Evolutionary conservation across 2,113 vertebrate genomes (phyloP).

Genomic region (Nibea coibor): DNA sequence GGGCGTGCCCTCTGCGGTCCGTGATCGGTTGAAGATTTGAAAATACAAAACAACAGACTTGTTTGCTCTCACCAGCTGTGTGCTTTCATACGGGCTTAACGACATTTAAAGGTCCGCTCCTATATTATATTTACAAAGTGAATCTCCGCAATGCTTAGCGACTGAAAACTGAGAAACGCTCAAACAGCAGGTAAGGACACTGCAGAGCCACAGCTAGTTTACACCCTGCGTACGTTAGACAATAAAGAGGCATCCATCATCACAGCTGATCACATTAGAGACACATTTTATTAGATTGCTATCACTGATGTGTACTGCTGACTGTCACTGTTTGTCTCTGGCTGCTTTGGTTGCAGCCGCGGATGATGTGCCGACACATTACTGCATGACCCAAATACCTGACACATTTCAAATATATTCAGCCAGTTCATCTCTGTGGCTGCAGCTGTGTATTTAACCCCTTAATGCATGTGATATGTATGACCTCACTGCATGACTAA

Average conservation of each 20-base stretch:
- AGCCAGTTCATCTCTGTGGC: no score
- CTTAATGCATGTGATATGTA: background rate
- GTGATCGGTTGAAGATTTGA: conserved; percentile 73
- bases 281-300: background rate
- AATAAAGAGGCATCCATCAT: background rate
- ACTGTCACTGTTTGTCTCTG: background rate
- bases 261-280: background rate
- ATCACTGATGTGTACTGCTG: background rate
- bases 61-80: background rate
- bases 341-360: background rate
- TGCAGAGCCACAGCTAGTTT: background rate
- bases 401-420: background rate
- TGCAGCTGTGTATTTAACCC: background rate
- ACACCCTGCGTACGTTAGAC: background rate
- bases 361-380: background rate
- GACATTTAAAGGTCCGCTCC: background rate
- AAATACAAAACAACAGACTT: conserved; percentile 43
- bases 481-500: background rate
- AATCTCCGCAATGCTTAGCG: conserved; percentile 12
- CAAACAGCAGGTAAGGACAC: conserved; percentile 59
- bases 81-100: no score
- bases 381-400: background rate
- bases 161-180: conserved; percentile 19
- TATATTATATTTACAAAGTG: background rate
- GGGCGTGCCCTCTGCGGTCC: conserved; percentile 20